These are phyloP conservation scores for Apis florea DNA, from an alignment of 1,140 invertebrate genomes.

Conservation along the genomic window DNA sequence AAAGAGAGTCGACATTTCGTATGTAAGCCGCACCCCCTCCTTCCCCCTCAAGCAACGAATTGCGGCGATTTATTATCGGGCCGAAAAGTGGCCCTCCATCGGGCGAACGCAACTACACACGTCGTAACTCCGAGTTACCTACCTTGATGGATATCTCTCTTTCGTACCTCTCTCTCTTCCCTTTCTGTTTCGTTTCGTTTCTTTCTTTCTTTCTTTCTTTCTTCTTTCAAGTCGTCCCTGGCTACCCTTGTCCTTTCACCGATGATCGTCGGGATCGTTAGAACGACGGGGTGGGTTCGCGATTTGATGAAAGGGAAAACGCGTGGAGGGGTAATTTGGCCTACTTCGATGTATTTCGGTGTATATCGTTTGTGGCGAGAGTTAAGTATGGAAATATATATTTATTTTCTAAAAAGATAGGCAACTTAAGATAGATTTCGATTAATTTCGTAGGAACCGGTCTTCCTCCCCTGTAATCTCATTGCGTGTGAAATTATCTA, in stretches of 20 bases:
- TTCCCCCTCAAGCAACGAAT: constrained; percentile 68
- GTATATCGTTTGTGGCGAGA: constrained; percentile 5
- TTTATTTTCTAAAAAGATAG: no score
- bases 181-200: not conserved
- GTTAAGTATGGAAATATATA: constrained; percentile 32
- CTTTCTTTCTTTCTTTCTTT: not conserved
- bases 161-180: not conserved
- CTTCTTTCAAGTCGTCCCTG: no score
- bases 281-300: constrained; percentile 7
- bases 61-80: constrained; percentile 72
- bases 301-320: constrained; percentile 20
- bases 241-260: no score
- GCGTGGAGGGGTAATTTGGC: constrained; percentile 16
- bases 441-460: no score
- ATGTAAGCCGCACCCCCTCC: constrained; percentile 62
- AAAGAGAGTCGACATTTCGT: constrained; percentile 56
- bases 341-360: not conserved
- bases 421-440: no score
- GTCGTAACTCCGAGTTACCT: not conserved
- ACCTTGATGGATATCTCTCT: constrained; percentile 19
- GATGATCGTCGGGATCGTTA: constrained; percentile 30
- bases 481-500: no score
- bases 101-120: constrained; percentile 36
- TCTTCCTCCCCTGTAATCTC: no score
- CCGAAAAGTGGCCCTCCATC: constrained; percentile 29